Base-by-base conservation (phyloP, 2,888 invertebrate genomes). In the Drosophila meridionalis region DNA sequence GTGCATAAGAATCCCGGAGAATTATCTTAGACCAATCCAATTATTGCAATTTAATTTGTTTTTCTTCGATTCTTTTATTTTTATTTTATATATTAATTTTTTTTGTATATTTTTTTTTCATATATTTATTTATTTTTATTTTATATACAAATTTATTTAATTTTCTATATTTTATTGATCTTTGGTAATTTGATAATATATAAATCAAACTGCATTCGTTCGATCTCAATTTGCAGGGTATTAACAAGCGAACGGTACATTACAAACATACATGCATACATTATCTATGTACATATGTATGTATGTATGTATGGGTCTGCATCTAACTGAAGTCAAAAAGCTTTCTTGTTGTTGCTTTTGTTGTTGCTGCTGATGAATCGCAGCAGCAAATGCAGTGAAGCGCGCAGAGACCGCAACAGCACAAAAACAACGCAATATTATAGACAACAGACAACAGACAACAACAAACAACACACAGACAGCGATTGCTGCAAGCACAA, bases 391-490 rank as follows among this genome's bases (percentile, higher is more conserved):
- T 69, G 80, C 77, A 79, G 59, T 52, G 73, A 76, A 69, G 80
- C 80, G 80, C 56, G 47, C 65, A 53, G 80, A 56, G 64, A 69
- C 76, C 80, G 62, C 76, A 80, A 69, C 68, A 73, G 50, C 55
- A 69, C 12, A 57, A 73, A 69, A 53, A 60, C 55, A 74, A 69
- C 61, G 58, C 57, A 77, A 69, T 50, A 77, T 64, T 50, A 65
- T 58, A 80, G 55, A 74, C 62, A 79, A 73, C 78, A 80, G 55
- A 74, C 62, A 79, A 73, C 78, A 73, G 66, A 69, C 62, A 79
- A 75, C 76, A 78, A 32, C 38, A 74, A 65, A 60, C 65, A 64
- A 48, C 62, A 43, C 20, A 42, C 12, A 58, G 43, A 36, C 64
- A 36, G 42, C 57, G 28, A 56, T 64, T 47, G 43, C 45, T 52